These are phyloP conservation scores for Neotragus pygmaeus DNA, from an alignment of 2,113 vertebrate genomes.

Conservation along the genomic window DNA sequence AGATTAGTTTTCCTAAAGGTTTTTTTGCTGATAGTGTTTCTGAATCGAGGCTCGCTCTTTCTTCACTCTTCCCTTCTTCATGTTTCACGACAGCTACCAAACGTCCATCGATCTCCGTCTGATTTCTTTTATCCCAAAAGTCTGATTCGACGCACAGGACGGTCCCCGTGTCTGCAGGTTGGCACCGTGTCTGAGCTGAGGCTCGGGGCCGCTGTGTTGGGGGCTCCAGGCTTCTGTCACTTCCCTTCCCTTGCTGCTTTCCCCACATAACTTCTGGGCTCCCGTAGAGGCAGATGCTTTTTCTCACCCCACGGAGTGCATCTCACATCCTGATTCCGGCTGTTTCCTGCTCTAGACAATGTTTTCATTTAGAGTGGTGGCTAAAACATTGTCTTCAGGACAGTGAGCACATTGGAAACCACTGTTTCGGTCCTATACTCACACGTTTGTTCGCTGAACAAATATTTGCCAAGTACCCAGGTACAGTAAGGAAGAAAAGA, in stretches of 20 bases:
- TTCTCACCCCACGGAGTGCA: neutral
- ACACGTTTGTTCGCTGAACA: neutral
- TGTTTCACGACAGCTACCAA: conserved; percentile 80
- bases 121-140: conserved; percentile 89
- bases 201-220: conserved; percentile 60
- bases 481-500: neutral
- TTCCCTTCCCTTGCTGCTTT: conserved; percentile 47
- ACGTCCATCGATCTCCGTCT: conserved; percentile 76
- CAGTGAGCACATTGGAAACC: neutral
- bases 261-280: conserved; percentile 23
- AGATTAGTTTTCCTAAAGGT: neutral
- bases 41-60: neutral
- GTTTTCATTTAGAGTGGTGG: neutral
- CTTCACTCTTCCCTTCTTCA: conserved; percentile 45
- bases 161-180: conserved; percentile 79
- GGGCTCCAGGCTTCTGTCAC: conserved; percentile 48
- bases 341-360: neutral
- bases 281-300: neutral
- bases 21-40: neutral
- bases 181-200: conserved; percentile 75
- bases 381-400: neutral
- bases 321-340: neutral
- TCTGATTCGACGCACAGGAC: conserved; percentile 84
- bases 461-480: neutral
- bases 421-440: neutral